Conservation (phyloP, 2,797 vertebrate species). For the Falco columbarius region DNA sequence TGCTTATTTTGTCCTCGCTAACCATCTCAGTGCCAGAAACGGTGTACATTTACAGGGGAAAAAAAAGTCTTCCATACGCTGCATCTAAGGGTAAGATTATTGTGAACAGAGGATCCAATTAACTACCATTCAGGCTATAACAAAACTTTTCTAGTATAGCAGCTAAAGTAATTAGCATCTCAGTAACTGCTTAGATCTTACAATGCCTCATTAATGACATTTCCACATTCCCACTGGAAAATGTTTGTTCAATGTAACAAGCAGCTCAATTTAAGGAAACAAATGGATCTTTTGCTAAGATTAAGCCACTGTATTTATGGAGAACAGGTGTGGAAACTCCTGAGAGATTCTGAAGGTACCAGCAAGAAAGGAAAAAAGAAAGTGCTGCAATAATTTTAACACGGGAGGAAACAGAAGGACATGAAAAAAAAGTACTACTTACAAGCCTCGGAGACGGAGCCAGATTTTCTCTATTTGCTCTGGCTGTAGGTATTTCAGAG, state of each 20-base stretch:
- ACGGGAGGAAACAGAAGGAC: not conserved
- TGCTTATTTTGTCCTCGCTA: not conserved
- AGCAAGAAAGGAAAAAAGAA: not conserved
- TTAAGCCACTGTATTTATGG: conserved; percentile 45
- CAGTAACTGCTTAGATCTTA: not conserved
- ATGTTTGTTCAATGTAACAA: conserved; percentile 5
- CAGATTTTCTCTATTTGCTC: conserved; percentile 99
- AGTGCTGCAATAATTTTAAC: not conserved
- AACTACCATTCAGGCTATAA: not conserved
- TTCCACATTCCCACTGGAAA: not conserved
- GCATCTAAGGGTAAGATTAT: not conserved
- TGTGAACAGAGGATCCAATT: not conserved
- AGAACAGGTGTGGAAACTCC: conserved; percentile 65
- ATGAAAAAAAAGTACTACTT: conserved; percentile 77
- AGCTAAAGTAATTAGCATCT: conserved; percentile 8
- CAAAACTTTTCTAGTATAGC: conserved; percentile 43
- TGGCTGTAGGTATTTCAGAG: conserved; percentile 95
- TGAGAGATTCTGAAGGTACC: not conserved
- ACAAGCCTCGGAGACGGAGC: conserved; percentile 97
- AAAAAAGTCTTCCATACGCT: not conserved
- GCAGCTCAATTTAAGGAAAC: not conserved
- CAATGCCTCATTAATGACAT: not conserved
- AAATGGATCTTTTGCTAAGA: not conserved
- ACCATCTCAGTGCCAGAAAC: not conserved
- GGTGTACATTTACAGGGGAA: not conserved